phyloP scores from a whole-genome alignment of 2,888 invertebrate species.

The Pammene fasciana region DNA sequence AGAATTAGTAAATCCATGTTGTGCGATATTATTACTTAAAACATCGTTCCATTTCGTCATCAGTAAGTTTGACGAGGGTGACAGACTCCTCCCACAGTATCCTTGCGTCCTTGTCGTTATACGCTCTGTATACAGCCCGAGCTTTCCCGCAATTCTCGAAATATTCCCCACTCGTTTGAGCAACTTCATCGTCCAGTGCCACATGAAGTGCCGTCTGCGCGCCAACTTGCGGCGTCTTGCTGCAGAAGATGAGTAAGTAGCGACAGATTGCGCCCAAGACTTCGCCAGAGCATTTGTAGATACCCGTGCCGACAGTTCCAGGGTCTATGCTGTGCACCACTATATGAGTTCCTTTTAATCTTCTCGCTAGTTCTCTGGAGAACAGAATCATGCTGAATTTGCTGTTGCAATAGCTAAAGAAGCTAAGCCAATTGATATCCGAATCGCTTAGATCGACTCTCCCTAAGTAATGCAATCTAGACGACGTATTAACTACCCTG shows the following conservation, averaged over 20 bases:
- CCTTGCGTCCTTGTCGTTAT: slow-evolving; percentile 86
- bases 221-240: slow-evolving; percentile 90
- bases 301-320: slow-evolving; percentile 91
- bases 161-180: slow-evolving; percentile 87
- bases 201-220: slow-evolving; percentile 90
- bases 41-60: slow-evolving; percentile 86
- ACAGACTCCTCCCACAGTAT: slow-evolving; percentile 92
- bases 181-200: slow-evolving; percentile 88
- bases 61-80: slow-evolving; percentile 85
- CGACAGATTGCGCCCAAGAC: slow-evolving; percentile 80
- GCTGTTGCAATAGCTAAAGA: slow-evolving; percentile 81
- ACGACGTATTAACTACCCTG: slow-evolving; percentile 91
- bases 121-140: slow-evolving; percentile 82
- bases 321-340: slow-evolving; percentile 93
- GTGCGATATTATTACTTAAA: slow-evolving; percentile 8
- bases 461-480: slow-evolving; percentile 87
- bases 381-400: slow-evolving; percentile 90
- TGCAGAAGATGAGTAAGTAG: slow-evolving; percentile 85
- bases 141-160: slow-evolving; percentile 89
- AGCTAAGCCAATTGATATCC: slow-evolving; percentile 75
- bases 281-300: slow-evolving; percentile 83
- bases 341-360: slow-evolving; percentile 85
- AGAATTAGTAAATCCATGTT: no score
- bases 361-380: slow-evolving; percentile 87
- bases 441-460: slow-evolving; percentile 86